Evolutionary conservation across 2,797 vertebrate species (phyloP).

Genomic region (Coregonus sp.): DNA sequence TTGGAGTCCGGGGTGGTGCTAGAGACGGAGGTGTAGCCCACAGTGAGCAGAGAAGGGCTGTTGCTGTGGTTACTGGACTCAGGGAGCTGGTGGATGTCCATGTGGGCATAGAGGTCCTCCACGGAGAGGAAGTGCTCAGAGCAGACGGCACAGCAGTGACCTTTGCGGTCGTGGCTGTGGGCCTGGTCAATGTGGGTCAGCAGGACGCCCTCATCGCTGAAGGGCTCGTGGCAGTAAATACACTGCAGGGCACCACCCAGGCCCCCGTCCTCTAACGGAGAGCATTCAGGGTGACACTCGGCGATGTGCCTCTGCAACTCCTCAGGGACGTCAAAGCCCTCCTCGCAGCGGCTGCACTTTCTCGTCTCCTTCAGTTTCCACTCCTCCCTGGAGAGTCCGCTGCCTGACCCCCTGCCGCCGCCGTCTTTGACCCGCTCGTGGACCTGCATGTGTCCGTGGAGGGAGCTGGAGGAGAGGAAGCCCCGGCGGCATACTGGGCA

Average conservation of each 20-base stretch:
- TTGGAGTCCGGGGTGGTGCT: slow-evolving; percentile 99
- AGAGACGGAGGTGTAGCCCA: slow-evolving; percentile 96
- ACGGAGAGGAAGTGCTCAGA: slow-evolving; percentile 92
- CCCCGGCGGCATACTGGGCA: slow-evolving; percentile 97
- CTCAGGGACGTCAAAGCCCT: slow-evolving; percentile 96
- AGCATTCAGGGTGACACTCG: slow-evolving; percentile 97
- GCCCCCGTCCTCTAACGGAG: slow-evolving; percentile 87
- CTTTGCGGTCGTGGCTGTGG: slow-evolving; percentile 89
- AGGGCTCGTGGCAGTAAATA: slow-evolving; percentile 96
- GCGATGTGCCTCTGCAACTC: slow-evolving; percentile 97
- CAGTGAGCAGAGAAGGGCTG: slow-evolving; percentile 93
- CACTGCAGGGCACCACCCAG: slow-evolving; percentile 88
- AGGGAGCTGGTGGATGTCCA: slow-evolving; percentile 96
- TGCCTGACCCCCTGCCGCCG: slow-evolving; percentile 59
- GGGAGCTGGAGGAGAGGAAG: slow-evolving; percentile 94
- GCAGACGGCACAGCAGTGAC: slow-evolving; percentile 89
- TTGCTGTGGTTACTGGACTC: slow-evolving; percentile 98
- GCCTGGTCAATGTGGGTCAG: slow-evolving; percentile 93
- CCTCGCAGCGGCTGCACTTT: slow-evolving; percentile 97
- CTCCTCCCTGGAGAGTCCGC: slow-evolving; percentile 85
- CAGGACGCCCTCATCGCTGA: slow-evolving; percentile 90
- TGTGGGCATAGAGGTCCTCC: slow-evolving; percentile 95
- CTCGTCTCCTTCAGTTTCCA: slow-evolving; percentile 97
- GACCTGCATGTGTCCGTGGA: slow-evolving; percentile 99
- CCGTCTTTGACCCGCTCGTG: slow-evolving; percentile 91